These are phyloP conservation scores for Pseudomyrmex pallidus DNA, from an alignment of 1,140 invertebrate genomes.

Conservation along the genomic window DNA sequence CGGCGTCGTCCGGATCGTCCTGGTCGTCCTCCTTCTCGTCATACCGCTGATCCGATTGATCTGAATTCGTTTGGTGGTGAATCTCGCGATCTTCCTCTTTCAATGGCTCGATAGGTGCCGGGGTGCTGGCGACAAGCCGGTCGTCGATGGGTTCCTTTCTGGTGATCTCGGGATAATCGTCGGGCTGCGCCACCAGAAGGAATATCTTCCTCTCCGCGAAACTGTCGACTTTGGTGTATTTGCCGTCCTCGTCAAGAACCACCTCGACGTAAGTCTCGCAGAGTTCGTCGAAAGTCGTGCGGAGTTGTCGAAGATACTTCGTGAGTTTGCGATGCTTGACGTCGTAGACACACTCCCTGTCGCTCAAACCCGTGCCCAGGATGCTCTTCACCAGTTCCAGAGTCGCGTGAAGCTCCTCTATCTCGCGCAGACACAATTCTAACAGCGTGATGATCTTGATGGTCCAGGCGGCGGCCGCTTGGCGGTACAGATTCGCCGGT, in stretches of 20 bases:
- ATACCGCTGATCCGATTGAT: slow-evolving; percentile 5
- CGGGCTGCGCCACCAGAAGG: slow-evolving; percentile 88
- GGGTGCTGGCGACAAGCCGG: slow-evolving; percentile 35
- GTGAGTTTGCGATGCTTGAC: slow-evolving; percentile 66
- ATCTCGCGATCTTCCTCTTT: neutral
- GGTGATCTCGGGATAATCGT: slow-evolving; percentile 86
- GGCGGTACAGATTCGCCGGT: slow-evolving; percentile 96
- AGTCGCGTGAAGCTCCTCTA: slow-evolving; percentile 86
- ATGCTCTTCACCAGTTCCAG: slow-evolving; percentile 89
- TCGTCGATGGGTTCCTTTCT: slow-evolving; percentile 73
- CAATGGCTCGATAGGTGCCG: neutral
- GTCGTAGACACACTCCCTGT: slow-evolving; percentile 48
- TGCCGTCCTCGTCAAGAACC: slow-evolving; percentile 86
- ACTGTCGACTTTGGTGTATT: slow-evolving; percentile 85
- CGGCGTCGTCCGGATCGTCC: slow-evolving; percentile 55
- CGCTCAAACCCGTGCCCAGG: slow-evolving; percentile 76
- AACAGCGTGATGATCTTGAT: slow-evolving; percentile 95
- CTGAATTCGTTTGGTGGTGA: neutral
- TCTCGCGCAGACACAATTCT: slow-evolving; percentile 87
- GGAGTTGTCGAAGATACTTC: slow-evolving; percentile 76
- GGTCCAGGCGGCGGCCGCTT: slow-evolving; percentile 96
- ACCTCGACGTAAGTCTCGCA: slow-evolving; percentile 88
- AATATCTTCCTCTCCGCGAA: slow-evolving; percentile 88
- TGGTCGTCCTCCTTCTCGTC: slow-evolving; percentile 60
- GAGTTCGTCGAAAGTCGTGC: slow-evolving; percentile 86